These are phyloP conservation scores for Apolygus lucorum DNA, from an alignment of 1,140 invertebrate species.

Conservation along the genomic window DNA sequence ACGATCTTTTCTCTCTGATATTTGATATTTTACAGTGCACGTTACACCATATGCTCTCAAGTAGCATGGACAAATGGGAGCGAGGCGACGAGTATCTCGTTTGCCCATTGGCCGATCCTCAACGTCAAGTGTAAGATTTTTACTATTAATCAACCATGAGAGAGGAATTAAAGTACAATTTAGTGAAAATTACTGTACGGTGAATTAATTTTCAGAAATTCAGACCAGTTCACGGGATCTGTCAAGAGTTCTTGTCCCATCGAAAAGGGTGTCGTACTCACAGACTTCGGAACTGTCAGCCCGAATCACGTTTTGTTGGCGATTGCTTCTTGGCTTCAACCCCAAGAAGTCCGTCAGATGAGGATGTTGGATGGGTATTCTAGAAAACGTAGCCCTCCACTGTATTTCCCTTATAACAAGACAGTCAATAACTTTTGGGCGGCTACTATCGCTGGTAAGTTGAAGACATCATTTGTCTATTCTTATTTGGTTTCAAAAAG, in stretches of 20 bases:
- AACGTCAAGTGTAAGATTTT: conserved; percentile 3
- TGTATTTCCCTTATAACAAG: not conserved
- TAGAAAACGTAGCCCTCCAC: not conserved
- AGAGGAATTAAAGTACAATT: too few species aligned
- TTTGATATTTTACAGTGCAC: conserved; percentile 49
- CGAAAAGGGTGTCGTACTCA: conserved; percentile 50
- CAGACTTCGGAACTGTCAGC: conserved; percentile 48
- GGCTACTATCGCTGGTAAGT: conserved; percentile 46
- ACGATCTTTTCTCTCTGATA: not conserved
- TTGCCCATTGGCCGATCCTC: conserved; percentile 25
- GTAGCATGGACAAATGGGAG: conserved; percentile 50
- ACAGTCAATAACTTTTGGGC: conserved; percentile 45
- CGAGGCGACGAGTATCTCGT: conserved; percentile 51
- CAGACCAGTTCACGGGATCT: conserved; percentile 1
- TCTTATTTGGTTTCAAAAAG: too few species aligned
- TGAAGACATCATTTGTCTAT: too few species aligned
- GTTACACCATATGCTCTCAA: conserved; percentile 65
- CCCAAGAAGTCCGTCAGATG: too few species aligned
- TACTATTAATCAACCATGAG: too few species aligned
- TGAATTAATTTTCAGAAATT: not conserved
- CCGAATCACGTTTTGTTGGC: conserved; percentile 56
- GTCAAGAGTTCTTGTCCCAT: conserved; percentile 46
- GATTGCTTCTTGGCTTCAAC: conserved; percentile 58
- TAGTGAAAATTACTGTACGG: too few species aligned
- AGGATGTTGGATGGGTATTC: too few species aligned